phyloP scores from a whole-genome alignment of 2,113 vertebrate genomes.

The Odontophorus gujanensis region DNA sequence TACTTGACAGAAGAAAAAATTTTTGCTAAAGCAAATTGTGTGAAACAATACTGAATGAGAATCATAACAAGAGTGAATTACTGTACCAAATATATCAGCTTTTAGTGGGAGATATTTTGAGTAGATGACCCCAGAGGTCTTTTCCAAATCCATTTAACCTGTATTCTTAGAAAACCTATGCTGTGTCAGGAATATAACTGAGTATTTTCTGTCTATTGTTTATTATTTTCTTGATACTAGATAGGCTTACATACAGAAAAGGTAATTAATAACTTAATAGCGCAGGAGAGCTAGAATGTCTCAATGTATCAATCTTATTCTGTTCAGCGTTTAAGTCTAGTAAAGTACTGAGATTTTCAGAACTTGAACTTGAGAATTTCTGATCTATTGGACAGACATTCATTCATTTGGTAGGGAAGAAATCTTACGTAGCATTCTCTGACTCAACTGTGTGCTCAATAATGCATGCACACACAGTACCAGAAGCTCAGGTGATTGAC shows the following conservation, averaged over 20 bases:
- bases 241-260: not conserved
- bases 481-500: not conserved
- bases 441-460: not conserved
- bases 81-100: not conserved
- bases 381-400: not conserved
- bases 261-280: not conserved
- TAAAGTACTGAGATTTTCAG: not conserved
- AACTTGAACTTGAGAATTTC: not conserved
- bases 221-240: not conserved
- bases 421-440: not conserved
- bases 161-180: not conserved
- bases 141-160: not conserved
- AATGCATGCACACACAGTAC: accelerated
- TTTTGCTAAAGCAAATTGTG: not conserved
- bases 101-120: not conserved
- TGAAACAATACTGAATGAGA: not conserved
- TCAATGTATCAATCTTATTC: not conserved
- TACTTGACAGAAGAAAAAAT: not conserved
- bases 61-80: not conserved
- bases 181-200: not conserved
- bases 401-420: not conserved
- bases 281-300: not conserved
- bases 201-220: not conserved
- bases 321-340: not conserved
- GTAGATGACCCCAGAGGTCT: not conserved